Percentiles rank a stretch among this genome's conserved stretches.
Evolutionary conservation across 2,113 vertebrate genomes (phyloP).

Genomic region (Rhadina sibilatrix): DNA sequence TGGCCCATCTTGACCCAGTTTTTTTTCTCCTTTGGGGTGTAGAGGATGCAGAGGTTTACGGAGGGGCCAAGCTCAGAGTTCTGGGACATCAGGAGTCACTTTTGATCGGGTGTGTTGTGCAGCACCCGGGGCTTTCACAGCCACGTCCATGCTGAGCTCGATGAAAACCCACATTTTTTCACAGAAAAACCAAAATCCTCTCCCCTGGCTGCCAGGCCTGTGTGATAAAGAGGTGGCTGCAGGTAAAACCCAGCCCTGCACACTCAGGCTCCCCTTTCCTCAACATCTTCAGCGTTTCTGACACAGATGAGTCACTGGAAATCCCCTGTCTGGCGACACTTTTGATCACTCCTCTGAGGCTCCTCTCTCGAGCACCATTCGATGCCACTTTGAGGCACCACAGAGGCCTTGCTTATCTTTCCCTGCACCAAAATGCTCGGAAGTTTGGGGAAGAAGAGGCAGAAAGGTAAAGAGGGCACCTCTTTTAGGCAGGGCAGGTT

Average conservation of each 20-base stretch:
- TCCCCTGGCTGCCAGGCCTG: neutral
- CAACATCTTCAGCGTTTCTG: slow-evolving; percentile 17
- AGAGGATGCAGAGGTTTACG: neutral
- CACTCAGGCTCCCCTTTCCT: neutral
- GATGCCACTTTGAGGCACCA: neutral
- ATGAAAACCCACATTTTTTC: neutral
- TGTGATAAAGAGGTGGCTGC: neutral
- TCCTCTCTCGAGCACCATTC: neutral
- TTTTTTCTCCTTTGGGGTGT: neutral
- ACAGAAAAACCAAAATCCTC: neutral
- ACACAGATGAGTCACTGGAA: slow-evolving; percentile 60
- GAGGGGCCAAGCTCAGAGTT: neutral
- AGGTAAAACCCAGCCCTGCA: neutral
- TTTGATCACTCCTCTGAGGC: neutral
- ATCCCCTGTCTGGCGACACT: slow-evolving; percentile 7
- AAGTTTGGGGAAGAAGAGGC: neutral
- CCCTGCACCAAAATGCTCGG: neutral
- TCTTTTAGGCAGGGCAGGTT: neutral
- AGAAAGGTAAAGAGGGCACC: neutral
- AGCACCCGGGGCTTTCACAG: neutral
- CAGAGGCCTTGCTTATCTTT: neutral
- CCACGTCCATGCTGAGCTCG: rapidly evolving
- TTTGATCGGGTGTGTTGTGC: neutral
- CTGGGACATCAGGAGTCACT: neutral
- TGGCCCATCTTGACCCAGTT: neutral